phyloP scores from a whole-genome alignment of 1,140 invertebrate species.

The Spodoptera litura region DNA sequence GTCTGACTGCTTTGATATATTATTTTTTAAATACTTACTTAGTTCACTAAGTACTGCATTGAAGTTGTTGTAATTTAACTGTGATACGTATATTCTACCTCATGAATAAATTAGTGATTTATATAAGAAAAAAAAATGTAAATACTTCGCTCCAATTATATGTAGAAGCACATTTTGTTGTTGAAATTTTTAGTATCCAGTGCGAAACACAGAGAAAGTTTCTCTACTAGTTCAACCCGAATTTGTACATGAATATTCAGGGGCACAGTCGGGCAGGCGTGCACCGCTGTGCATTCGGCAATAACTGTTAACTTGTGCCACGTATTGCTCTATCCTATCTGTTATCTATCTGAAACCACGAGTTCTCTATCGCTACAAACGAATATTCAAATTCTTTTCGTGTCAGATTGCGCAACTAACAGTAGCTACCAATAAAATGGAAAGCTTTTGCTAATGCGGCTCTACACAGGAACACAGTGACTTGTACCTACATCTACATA shows the following conservation, averaged over 20 bases:
- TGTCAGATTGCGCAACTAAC: constrained; percentile 30
- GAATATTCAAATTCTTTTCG: constrained; percentile 40
- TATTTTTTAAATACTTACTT: background rate
- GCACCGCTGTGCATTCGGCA: constrained; percentile 60
- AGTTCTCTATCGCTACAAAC: constrained; percentile 10
- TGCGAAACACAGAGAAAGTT: constrained; percentile 42
- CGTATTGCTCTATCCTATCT: constrained; percentile 55
- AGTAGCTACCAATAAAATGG: constrained; percentile 17
- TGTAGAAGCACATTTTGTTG: constrained; percentile 26
- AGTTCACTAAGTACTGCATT: no score
- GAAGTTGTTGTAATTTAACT: no score
- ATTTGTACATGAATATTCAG: constrained; percentile 79
- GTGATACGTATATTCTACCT: no score
- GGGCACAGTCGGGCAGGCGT: constrained; percentile 40
- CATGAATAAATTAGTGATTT: background rate
- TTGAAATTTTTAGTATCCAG: constrained; percentile 38
- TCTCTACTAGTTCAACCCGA: constrained; percentile 36
- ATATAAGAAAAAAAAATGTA: background rate
- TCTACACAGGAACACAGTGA: background rate
- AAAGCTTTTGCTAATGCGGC: constrained; percentile 26
- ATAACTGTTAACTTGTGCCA: constrained; percentile 82
- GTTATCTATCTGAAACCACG: constrained; percentile 41
- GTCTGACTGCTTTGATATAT: background rate
- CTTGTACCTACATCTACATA: background rate
- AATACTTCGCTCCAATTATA: background rate